Evolutionary conservation across 2,888 invertebrate genomes (phyloP).

Genomic region (Pilophorus perplexus): DNA sequence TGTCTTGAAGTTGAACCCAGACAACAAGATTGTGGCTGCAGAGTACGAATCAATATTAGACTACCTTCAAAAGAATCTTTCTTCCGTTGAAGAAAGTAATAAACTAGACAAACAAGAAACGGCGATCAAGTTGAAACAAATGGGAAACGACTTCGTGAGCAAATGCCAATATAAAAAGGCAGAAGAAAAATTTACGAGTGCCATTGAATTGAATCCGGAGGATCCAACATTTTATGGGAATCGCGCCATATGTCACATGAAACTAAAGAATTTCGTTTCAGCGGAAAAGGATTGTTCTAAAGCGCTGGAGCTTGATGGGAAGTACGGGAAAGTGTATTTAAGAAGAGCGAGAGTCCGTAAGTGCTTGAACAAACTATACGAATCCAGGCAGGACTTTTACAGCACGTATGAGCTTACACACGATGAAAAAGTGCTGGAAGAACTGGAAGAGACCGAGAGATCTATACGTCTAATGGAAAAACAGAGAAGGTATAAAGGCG

Average conservation of each 20-base stretch:
- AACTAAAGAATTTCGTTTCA: constrained; percentile 67
- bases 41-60: constrained; percentile 55
- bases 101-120: not conserved
- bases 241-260: constrained; percentile 81
- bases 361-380: constrained; percentile 65
- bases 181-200: constrained; percentile 72
- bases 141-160: constrained; percentile 81
- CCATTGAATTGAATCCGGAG: constrained; percentile 75
- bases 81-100: not conserved
- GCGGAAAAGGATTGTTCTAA: constrained; percentile 63
- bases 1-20: constrained; percentile 73
- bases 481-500: not conserved
- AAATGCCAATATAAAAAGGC: constrained; percentile 80
- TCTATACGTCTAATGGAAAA: not conserved
- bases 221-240: constrained; percentile 83
- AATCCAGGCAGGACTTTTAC: constrained; percentile 58
- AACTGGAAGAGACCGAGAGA: constrained; percentile 6
- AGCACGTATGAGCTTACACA: constrained; percentile 8
- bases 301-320: constrained; percentile 73
- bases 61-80: not conserved
- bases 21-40: constrained; percentile 66
- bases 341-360: constrained; percentile 76
- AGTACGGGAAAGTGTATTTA: constrained; percentile 80
- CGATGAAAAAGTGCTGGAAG: not conserved
- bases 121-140: constrained; percentile 39